phyloP scores from a whole-genome alignment of 92 coral and sea anemone species.

The Umimayanthus chanpuru region DNA sequence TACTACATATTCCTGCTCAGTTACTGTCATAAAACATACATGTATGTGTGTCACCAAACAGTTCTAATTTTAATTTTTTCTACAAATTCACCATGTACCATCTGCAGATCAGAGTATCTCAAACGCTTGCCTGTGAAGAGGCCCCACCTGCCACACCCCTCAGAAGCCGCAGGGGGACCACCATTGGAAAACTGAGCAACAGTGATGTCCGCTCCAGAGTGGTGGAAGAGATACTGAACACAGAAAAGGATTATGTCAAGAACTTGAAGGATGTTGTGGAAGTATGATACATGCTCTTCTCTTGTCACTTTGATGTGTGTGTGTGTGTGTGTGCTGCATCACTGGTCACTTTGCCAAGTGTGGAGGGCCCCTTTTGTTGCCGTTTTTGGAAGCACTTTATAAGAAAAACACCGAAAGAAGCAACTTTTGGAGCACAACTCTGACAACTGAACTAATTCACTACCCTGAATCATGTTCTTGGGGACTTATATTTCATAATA shows the following conservation, averaged over 20 bases:
- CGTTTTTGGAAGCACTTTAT: too few relatives aligned
- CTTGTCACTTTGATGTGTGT: not conserved
- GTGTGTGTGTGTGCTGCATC: not conserved
- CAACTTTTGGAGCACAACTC: too few relatives aligned
- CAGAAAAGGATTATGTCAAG: conserved; percentile 95
- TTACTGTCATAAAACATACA: too few relatives aligned
- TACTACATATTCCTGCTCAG: too few relatives aligned
- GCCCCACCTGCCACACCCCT: conserved; percentile 71
- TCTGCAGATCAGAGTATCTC: too few relatives aligned
- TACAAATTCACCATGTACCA: not conserved
- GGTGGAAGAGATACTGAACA: conserved; percentile 82
- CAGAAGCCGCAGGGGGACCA: conserved; percentile 77
- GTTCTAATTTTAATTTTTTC: not conserved
- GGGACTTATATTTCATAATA: too few relatives aligned
- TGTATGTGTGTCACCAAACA: too few relatives aligned
- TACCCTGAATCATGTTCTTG: too few relatives aligned
- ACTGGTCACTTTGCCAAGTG: too few relatives aligned
- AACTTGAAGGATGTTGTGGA: conserved; percentile 91
- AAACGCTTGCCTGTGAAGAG: conserved; percentile 75
- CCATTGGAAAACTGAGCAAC: conserved; percentile 77
- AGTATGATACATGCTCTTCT: conserved; percentile 50
- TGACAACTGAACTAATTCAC: too few relatives aligned
- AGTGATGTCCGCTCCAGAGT: conserved; percentile 87
- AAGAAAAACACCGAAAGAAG: too few relatives aligned
- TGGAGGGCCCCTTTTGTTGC: too few relatives aligned